Conservation (phyloP, 2,888 invertebrate species). For the Beris chalybata region DNA sequence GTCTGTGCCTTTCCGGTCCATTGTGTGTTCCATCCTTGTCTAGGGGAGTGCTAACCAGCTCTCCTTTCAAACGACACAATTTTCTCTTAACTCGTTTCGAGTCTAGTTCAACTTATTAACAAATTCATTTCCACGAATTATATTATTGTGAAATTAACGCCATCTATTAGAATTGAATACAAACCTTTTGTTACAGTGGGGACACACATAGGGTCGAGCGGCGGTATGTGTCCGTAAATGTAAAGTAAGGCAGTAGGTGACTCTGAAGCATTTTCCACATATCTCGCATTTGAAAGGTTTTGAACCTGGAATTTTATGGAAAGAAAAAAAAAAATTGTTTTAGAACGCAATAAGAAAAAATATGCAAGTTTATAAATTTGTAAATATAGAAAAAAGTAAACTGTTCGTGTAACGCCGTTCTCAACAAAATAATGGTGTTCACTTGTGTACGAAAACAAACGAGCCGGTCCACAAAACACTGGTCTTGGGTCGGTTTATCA, state of each 20-base stretch:
- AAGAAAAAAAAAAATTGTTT: background rate
- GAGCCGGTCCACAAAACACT: too few relatives aligned
- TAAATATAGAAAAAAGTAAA: slow-evolving; percentile 5
- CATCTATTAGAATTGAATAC: slow-evolving; percentile 22
- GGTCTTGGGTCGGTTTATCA: too few relatives aligned
- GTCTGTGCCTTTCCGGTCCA: slow-evolving; percentile 52
- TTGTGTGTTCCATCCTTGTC: slow-evolving; percentile 90
- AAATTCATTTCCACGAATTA: slow-evolving; percentile 13
- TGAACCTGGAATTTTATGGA: slow-evolving; percentile 58
- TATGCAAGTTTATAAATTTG: slow-evolving; percentile 9
- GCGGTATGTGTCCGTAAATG: slow-evolving; percentile 82
- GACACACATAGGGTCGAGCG: slow-evolving; percentile 73
- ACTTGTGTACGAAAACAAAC: background rate
- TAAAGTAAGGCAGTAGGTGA: slow-evolving; percentile 76
- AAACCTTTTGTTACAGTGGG: slow-evolving; percentile 67
- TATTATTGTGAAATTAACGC: slow-evolving; percentile 11
- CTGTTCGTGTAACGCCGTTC: too few relatives aligned
- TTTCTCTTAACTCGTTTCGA: background rate
- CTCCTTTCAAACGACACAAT: slow-evolving; percentile 96
- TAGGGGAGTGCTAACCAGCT: slow-evolving; percentile 95
- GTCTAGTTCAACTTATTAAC: background rate
- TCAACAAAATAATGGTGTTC: background rate
- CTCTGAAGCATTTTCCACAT: slow-evolving; percentile 78
- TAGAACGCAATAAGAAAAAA: slow-evolving; percentile 10
- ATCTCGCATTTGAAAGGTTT: slow-evolving; percentile 79